Evolutionary conservation across 2,113 vertebrate genomes (phyloP), one percentile per base, ranked within the genome.

Genomic region (Euleptes europaea): DNA sequence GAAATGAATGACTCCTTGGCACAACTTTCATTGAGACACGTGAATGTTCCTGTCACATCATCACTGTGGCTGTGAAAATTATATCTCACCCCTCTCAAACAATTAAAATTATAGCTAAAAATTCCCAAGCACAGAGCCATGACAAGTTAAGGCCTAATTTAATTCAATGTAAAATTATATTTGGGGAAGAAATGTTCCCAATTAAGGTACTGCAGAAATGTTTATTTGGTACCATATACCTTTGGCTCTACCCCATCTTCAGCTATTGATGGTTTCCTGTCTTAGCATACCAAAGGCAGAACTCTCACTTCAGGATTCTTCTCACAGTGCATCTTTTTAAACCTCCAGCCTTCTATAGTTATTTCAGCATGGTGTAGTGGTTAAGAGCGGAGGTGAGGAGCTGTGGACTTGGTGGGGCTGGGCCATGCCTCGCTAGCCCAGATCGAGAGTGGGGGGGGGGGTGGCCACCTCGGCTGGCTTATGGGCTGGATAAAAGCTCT

Each of bases 71-170:
- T 35, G n/a, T 74, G 54, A 26, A 69, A 17, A 23, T 1, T 28
- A 8, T 0, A 0, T 88, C 26, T 63, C 49, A 28, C 49, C 69
- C 2, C 3, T 4, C 54, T 80, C 42, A 66, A 47, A 47, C 23
- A 84, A 86, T 77, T 57, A 49, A 81, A 89, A 71, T 81, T 17
- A n/a, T 47, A 1, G 63, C 79, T 67, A 76, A 1, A 80, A 35
- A 0, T 0, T 65, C 57, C 0, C 21, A 40, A 3, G 9, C 80
- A 5, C 47, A 15, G 14, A 84, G 42, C 78, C 17, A 74, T 49
- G 35, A 78, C 49, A 84, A 85, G 42, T 74, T 76, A 1, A 84
- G 78, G 40, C 47, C 47, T 60, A 84, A 42, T n/a, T 28, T 10
- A 28, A 63, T 80, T 89, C 77, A 31, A 84, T 86, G 38, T 31